phyloP scores from a whole-genome alignment of 1,140 invertebrate species.

The Habropoda laboriosa region DNA sequence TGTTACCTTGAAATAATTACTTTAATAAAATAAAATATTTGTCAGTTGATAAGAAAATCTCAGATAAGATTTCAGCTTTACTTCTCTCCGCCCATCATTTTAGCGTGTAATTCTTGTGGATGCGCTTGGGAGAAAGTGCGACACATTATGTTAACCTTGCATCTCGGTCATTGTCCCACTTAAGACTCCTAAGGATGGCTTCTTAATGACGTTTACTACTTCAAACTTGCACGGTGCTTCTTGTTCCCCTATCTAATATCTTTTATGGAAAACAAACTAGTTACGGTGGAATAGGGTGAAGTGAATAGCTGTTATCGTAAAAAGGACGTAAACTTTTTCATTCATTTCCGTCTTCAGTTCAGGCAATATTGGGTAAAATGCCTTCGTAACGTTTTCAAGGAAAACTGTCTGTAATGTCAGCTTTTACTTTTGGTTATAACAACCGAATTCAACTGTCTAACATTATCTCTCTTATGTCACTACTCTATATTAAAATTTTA shows the following conservation, averaged over 20 bases:
- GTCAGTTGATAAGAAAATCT: not conserved
- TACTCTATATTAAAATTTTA: no score
- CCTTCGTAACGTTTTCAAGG: no score
- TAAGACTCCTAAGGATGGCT: constrained; percentile 53
- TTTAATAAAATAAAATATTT: no score
- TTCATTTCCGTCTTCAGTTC: not conserved
- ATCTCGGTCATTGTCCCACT: constrained; percentile 78
- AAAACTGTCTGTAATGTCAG: no score
- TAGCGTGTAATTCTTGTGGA: constrained; percentile 29
- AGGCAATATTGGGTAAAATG: not conserved
- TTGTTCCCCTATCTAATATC: not conserved
- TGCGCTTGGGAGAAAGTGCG: constrained; percentile 75
- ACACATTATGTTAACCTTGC: constrained; percentile 77
- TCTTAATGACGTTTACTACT: constrained; percentile 47
- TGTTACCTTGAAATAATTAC: no score
- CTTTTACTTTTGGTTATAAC: no score
- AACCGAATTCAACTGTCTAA: no score
- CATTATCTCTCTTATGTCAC: no score
- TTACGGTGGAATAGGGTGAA: no score
- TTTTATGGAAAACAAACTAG: constrained; percentile 1
- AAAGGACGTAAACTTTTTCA: not conserved
- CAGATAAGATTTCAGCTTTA: not conserved
- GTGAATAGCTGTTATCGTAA: not conserved
- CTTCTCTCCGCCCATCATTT: not conserved
- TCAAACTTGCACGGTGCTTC: constrained; percentile 25